Evolutionary conservation across 2,113 vertebrate species (phyloP), one percentile per base, ranked within the genome.

Genomic region (Protobothrops mucrosquamatus): DNA sequence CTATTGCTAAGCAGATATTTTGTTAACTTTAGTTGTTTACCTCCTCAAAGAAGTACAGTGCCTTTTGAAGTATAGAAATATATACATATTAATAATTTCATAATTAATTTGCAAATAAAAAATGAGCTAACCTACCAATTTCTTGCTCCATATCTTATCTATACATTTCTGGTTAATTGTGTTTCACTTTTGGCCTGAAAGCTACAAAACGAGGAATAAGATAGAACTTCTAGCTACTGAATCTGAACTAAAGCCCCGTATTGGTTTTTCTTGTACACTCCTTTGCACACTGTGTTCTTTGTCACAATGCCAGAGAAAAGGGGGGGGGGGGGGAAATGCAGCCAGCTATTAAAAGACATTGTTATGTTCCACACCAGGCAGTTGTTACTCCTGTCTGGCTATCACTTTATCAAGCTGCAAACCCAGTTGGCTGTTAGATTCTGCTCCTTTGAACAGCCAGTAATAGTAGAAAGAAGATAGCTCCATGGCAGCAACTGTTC

Each of bases 11-110:
- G 61, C 11, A 86, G n/a, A 39, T 15, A 15, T 4, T 92, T 94
- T 95, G 91, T 91, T 88, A 94, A 57, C 94, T 91, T 43, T 51
- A 48, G 46, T 48, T 48, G 46, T 48, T 48, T 48, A 48, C 46
- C 46, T 48, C 29, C 56, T 2, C 8, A 7, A 39, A 29, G 34
- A 15, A 88, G 29, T 46, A 64, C 0, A 14, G 4, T 59, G 29
- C 23, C 52, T 88, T 87, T n/a, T 92, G 29, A 92, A 64, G 51
- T 59, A 22, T 12, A 29, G 55, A 61, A n/a, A 26, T 43, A 11
- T 48, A 57, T 87, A 46, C 20, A 57, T 57, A 46, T 59, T 91
- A n/a, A 54, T 85, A 92, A 11, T 51, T 87, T 23, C 48, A 24
- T 24, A 24, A 64, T 48, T 29, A 11, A 2, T 26, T 51, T 59